These are phyloP conservation scores for Artemia sp. DNA, from an alignment of 2,888 invertebrate genomes.

Conservation along the genomic window DNA sequence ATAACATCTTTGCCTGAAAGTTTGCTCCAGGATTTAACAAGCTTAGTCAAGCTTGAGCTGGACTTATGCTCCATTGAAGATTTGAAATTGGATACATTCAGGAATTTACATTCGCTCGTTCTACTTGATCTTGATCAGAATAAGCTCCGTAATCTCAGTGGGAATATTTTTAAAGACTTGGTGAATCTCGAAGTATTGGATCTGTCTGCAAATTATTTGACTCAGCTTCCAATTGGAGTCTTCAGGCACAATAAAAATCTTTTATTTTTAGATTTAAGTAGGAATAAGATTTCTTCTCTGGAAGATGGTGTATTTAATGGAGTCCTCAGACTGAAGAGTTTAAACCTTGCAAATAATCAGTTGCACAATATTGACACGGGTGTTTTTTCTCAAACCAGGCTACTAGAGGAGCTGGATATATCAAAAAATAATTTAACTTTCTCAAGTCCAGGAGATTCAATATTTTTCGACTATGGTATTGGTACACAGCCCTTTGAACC, in stretches of 20 bases:
- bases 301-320: slow-evolving; percentile 29
- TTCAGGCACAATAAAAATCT: slow-evolving; percentile 16
- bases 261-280: slow-evolving; percentile 17
- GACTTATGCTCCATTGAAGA: neutral
- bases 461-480: neutral
- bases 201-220: neutral
- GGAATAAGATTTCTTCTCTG: slow-evolving; percentile 17
- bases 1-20: neutral
- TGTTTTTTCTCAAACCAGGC: slow-evolving; percentile 39
- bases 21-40: neutral
- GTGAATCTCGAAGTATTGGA: neutral
- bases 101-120: neutral
- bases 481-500: neutral
- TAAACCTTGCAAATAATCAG: slow-evolving; percentile 37
- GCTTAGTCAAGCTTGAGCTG: neutral
- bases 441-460: slow-evolving; percentile 27
- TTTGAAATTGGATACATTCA: neutral
- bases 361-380: slow-evolving; percentile 32
- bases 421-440: slow-evolving; percentile 40
- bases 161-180: neutral
- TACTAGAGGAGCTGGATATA: slow-evolving; percentile 38
- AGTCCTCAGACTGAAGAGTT: slow-evolving; percentile 28
- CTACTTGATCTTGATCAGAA: neutral
- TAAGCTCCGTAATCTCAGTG: neutral
- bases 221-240: slow-evolving; percentile 10